phyloP scores from a whole-genome alignment of 2,113 vertebrate genomes.

The Lasiurus cinereus region DNA sequence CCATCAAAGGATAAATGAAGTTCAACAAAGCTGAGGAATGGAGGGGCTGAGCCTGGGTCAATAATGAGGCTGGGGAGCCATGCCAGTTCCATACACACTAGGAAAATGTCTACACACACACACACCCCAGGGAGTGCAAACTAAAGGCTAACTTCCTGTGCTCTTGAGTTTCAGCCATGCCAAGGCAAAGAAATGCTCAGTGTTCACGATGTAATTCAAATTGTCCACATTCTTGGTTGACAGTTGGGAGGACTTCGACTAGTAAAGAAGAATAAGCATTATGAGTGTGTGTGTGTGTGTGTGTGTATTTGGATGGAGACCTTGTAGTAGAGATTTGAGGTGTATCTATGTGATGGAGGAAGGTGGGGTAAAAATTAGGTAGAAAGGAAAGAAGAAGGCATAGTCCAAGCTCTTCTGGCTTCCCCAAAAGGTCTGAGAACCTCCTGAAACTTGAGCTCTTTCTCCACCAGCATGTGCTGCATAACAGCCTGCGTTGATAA shows the following conservation, averaged over 20 bases:
- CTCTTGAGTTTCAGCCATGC: background rate
- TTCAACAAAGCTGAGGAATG: constrained; percentile 75
- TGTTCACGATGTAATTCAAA: background rate
- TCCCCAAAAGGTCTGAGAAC: background rate
- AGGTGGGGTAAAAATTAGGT: background rate
- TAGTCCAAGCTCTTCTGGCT: background rate
- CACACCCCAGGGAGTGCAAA: background rate
- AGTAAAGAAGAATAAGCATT: background rate
- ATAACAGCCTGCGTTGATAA: background rate
- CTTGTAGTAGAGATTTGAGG: background rate
- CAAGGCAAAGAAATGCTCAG: background rate
- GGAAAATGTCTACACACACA: constrained; percentile 14
- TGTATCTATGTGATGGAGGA: too few relatives aligned
- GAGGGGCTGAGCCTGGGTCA: constrained; percentile 38
- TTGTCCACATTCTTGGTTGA: background rate
- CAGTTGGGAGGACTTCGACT: background rate
- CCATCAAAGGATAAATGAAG: constrained; percentile 74
- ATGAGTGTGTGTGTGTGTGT: background rate
- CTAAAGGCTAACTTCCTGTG: background rate
- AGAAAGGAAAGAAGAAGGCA: background rate
- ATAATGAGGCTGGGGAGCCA: background rate
- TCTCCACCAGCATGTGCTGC: background rate
- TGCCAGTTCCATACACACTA: too few relatives aligned
- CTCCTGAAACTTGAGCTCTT: background rate
- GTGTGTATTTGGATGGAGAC: background rate